These are phyloP conservation scores for Ruditapes philippinarum DNA, from an alignment of 1,140 invertebrate species.

Conservation along the genomic window DNA sequence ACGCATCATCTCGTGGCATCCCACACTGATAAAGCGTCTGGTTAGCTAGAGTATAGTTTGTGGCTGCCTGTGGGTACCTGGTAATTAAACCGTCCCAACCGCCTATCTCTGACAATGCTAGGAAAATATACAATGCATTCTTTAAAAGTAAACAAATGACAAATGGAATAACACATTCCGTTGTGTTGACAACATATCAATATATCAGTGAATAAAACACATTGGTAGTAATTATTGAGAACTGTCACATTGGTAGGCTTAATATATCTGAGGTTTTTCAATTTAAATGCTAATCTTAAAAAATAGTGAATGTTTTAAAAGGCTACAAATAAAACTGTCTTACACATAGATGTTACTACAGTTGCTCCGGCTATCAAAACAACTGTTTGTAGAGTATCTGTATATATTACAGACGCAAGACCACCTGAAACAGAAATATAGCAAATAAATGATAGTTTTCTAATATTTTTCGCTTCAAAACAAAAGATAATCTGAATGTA, in stretches of 20 bases:
- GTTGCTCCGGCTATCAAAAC: constrained; percentile 88
- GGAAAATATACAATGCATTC: neutral
- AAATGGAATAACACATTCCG: no score
- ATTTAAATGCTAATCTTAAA: no score
- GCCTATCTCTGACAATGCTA: constrained; percentile 86
- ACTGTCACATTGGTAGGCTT: no score
- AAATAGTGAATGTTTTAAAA: no score
- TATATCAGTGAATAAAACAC: no score
- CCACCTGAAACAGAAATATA: constrained; percentile 80
- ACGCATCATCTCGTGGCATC: constrained; percentile 83
- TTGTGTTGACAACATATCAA: no score
- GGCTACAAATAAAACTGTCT: constrained; percentile 67
- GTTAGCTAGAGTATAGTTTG: constrained; percentile 77
- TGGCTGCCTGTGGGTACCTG: constrained; percentile 85
- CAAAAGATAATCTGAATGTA: no score
- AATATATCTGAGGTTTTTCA: no score
- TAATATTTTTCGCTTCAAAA: no score
- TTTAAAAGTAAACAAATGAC: neutral
- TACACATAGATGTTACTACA: constrained; percentile 87
- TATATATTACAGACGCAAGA: constrained; percentile 89
- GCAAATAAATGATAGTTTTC: no score
- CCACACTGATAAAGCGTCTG: constrained; percentile 77
- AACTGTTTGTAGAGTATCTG: constrained; percentile 89
- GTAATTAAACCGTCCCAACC: constrained; percentile 85
- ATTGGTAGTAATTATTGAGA: neutral